Conservation (phyloP, 2,797 vertebrate genomes). For the Luscinia luscinia region DNA sequence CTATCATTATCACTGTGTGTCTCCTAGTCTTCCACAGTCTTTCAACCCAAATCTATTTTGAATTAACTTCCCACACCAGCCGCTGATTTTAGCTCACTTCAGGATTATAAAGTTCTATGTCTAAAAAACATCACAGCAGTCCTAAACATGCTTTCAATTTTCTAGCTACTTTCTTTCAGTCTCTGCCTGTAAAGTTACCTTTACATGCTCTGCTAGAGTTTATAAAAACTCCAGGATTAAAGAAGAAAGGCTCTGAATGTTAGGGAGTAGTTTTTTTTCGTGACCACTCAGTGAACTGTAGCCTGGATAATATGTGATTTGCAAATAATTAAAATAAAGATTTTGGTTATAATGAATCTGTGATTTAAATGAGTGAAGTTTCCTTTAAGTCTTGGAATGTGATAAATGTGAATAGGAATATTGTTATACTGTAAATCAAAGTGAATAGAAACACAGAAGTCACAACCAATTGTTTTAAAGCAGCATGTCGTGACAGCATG, state of each 20-base stretch:
- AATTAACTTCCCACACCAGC: conserved; percentile 48
- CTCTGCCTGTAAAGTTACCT: background rate
- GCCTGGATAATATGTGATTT: background rate
- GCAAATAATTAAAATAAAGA: conserved; percentile 14
- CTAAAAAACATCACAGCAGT: conserved; percentile 13
- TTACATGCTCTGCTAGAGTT: background rate
- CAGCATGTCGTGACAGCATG: background rate
- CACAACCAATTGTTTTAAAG: background rate
- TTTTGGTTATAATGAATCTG: background rate
- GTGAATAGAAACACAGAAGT: background rate
- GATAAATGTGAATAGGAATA: background rate
- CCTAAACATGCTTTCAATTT: background rate
- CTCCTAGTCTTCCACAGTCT: conserved; percentile 29
- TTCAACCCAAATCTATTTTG: conserved; percentile 17
- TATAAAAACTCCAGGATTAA: background rate
- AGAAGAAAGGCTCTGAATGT: background rate
- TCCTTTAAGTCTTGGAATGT: background rate
- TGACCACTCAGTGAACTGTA: background rate
- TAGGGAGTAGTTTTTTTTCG: background rate
- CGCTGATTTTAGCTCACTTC: conserved; percentile 52
- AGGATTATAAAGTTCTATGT: background rate
- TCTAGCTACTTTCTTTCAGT: conserved; percentile 24
- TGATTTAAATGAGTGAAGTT: background rate
- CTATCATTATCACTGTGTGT: conserved; percentile 20
- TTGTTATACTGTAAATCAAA: background rate